Conservation (phyloP, 2,113 vertebrate genomes). For the Anoura caudifer region DNA sequence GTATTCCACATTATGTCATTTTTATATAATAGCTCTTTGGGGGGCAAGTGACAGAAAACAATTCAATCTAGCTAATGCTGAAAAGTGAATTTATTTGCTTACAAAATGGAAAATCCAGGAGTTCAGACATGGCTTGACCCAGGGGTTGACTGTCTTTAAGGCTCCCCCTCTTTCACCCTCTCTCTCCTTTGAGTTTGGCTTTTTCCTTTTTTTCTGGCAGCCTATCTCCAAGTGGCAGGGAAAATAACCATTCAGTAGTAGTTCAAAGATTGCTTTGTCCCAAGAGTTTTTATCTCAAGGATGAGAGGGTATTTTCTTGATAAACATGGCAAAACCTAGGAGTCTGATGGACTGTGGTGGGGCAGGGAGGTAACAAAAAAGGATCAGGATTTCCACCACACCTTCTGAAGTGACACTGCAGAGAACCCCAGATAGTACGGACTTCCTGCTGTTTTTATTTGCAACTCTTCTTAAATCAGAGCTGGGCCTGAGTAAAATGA, state of each 20-base stretch:
- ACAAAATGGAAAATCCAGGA: neutral
- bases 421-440: neutral
- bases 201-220: neutral
- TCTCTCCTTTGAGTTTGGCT: neutral
- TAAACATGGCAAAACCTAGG: neutral
- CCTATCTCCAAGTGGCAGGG: neutral
- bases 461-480: neutral
- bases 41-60: neutral
- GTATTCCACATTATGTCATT: neutral
- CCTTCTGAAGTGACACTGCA: neutral
- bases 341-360: neutral
- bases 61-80: neutral
- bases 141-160: neutral
- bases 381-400: neutral
- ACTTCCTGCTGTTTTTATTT: neutral
- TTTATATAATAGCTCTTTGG: neutral
- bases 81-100: neutral
- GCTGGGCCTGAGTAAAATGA: neutral
- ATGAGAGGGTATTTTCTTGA: neutral
- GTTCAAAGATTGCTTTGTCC: neutral
- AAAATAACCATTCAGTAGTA: neutral
- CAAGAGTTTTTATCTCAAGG: neutral
- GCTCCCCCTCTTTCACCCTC: neutral
- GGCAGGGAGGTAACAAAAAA: neutral
- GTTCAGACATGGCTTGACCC: neutral